A percentile compares a stretch with the other conserved stretches of the same genome.
Evolutionary conservation across 2,113 vertebrate species (phyloP).

Genomic region (Apaloderma vittatum): DNA sequence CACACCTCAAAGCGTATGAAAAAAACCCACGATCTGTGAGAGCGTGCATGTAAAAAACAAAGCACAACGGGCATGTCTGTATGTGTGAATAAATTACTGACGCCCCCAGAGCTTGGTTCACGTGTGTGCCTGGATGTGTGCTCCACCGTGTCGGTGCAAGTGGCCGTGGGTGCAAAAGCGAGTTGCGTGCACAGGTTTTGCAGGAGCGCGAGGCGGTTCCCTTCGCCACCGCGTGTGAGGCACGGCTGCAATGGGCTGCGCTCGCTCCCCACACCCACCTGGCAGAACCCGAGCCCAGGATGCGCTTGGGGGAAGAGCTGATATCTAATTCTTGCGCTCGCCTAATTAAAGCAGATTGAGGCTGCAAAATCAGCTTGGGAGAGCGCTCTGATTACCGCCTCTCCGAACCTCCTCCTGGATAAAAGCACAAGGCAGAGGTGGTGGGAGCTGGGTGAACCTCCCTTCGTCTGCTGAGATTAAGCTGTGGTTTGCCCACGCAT

Average conservation of each 20-base stretch:
- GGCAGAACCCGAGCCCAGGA: neutral
- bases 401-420: neutral
- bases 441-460: neutral
- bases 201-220: fast-evolving
- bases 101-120: neutral
- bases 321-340: neutral
- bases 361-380: neutral
- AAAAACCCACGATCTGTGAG: neutral
- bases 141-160: neutral
- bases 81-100: neutral
- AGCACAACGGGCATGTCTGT: fast-evolving
- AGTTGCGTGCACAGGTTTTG: neutral
- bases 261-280: neutral
- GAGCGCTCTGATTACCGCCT: fast-evolving
- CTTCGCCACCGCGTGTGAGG: fast-evolving
- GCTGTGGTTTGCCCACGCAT: neutral
- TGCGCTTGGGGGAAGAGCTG: neutral
- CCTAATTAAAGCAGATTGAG: neutral
- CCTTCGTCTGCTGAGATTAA: neutral
- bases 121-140: fast-evolving
- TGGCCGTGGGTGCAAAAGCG: too few relatives aligned
- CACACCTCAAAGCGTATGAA: neutral
- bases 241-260: fast-evolving
- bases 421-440: neutral
- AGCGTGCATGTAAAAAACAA: neutral